Base-by-base conservation (phyloP, 2,888 invertebrate genomes). In the Agrypnus murinus region DNA sequence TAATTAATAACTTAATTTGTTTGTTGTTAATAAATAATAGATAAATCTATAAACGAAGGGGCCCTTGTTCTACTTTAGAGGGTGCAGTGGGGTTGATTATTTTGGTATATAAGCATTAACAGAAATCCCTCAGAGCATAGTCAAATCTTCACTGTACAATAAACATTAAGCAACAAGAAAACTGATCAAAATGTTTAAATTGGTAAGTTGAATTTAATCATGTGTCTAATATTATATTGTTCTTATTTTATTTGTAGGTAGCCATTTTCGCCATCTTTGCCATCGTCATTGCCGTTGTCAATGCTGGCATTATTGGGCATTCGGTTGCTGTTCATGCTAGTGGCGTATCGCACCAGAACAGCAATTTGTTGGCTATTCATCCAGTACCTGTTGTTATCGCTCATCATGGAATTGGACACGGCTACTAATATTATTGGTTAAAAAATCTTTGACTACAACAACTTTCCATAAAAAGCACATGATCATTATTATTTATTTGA, bases 131-230 rank as follows among this genome's bases (percentile, higher is more conserved):
- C n/a, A n/a, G n/a, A n/a, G n/a, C n/a, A n/a, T n/a, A n/a, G n/a
- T n/a, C n/a, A n/a, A n/a, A n/a, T n/a, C n/a, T n/a, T n/a, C n/a
- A n/a, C n/a, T n/a, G n/a, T 25, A 5, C 25, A 25, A 25, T 25
- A 25, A 25, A 25, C 25, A 25, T 2, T 25, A 25, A 25, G 3
- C n/a, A n/a, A 25, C 2, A 25, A 2, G 75, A 74, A 73, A 67
- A 80, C n/a, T n/a, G n/a, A 79, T 81, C 86, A 89, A 87, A 84
- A 90, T 90, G 90, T 89, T 87, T 86, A 89, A 89, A 81, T 85
- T 89, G 88, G 90, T 90, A 86, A 90, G 90, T 83, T 65, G 64
- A n/a, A n/a, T n/a, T n/a, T 66, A 68, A 68, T 57, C 43, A 50
- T 46, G 25, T n/a, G n/a, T n/a, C n/a, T n/a, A n/a, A n/a, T n/a